Base-by-base conservation (phyloP, 2,113 vertebrate genomes). In the Spilogale gracilis region DNA sequence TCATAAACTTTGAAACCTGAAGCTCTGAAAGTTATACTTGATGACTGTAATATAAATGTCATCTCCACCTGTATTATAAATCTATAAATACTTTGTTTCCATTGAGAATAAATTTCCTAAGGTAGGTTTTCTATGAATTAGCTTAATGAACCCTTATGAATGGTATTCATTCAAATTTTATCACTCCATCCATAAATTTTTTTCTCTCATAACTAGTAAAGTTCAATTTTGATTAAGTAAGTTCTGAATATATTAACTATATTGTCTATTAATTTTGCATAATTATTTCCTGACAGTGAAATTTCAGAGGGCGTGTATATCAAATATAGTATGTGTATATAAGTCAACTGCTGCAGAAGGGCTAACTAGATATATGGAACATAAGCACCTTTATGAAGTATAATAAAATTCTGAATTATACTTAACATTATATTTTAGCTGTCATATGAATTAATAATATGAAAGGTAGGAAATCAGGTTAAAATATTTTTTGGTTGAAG, bases 1-100 rank as follows among this genome's bases (percentile, higher is more conserved):
- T 80, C 20, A 79, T 83, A 94, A 48, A 89, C 32, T 65, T 93
- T 78, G 48, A 52, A 86, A 92, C 2, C 48, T 67, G 23, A 92
- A 86, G n/a, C 52, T 89, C n/a, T 89, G 43, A 94, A 94, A 95
- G 69, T 86, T 86, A 52, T 92, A 63, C 89, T 97, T 83, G 21
- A 91, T 76, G 32, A 71, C 32, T 45, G 1, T 82, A 92, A 38
- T 45, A 83, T 73, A 94, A 94, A 71, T 45, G 6, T 6, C 76
- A 38, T 69, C 30, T 65, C 78, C 43, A 81, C 69, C 82, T 85
- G 69, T 67, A 61, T 27, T 89, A 16, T 85, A 74, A 74, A 85
- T 89, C 30, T 61, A 8, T 89, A 81, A 30, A 91, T 56, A 93
- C 6, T 78, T 50, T n/a, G 65, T 80, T 93, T 92, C 78, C 14